Conservation (phyloP, 2,113 vertebrate species). For the Tinamus guttatus region DNA sequence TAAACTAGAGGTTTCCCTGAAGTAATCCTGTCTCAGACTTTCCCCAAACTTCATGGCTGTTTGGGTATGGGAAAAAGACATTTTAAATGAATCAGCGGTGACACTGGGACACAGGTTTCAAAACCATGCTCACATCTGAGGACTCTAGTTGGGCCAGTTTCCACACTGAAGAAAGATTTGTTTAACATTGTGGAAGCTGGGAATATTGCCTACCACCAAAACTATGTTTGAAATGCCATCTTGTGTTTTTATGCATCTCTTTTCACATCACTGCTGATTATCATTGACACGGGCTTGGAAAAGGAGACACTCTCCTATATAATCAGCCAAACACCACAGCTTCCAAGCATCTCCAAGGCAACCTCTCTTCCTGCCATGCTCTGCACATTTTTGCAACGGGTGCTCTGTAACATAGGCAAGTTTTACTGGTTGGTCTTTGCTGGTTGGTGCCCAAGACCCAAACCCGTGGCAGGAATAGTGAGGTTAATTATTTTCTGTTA, state of each 20-base stretch:
- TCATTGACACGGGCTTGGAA: slow-evolving; percentile 2
- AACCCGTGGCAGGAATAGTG: slow-evolving; percentile 12
- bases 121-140: background rate
- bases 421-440: background rate
- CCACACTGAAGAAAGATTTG: background rate
- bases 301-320: background rate
- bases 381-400: background rate
- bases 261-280: slow-evolving; percentile 26
- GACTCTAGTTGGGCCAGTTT: background rate
- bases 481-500: slow-evolving; percentile 65
- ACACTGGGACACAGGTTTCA: background rate
- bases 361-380: background rate
- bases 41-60: background rate
- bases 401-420: background rate
- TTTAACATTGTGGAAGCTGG: background rate
- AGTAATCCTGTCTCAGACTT: background rate
- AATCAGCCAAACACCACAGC: background rate
- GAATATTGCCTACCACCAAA: background rate
- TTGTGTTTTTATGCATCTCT: slow-evolving; percentile 28
- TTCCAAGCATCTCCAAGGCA: slow-evolving; percentile 6
- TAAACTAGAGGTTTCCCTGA: background rate
- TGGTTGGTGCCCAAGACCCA: background rate
- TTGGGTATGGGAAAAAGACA: background rate
- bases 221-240: slow-evolving; percentile 3
- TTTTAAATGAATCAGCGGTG: background rate